phyloP scores from a whole-genome alignment of 2,797 vertebrate species.

The Rhyacichthys aspro region DNA sequence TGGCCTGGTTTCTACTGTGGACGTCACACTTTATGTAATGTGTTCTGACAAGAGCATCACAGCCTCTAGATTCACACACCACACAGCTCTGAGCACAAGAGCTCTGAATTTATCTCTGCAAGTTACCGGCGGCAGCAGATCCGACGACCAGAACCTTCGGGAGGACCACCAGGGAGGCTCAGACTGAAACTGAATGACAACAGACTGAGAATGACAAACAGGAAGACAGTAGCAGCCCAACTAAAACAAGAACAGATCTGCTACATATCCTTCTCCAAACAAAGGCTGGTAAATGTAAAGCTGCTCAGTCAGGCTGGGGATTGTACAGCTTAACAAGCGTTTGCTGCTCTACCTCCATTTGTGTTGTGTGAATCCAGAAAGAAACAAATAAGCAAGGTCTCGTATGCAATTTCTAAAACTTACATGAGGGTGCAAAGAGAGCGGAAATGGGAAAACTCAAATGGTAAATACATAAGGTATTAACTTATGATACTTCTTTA shows the following conservation, averaged over 20 bases:
- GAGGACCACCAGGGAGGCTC: conserved; percentile 12
- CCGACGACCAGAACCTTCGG: conserved; percentile 5
- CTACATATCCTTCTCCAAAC: conserved; percentile 10
- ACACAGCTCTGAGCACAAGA: conserved; percentile 30
- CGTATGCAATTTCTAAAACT: conserved; percentile 5
- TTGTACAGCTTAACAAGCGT: conserved; percentile 12
- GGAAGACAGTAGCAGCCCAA: conserved; percentile 19
- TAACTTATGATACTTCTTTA: too few species aligned
- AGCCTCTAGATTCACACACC: conserved; percentile 42
- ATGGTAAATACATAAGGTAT: too few species aligned
- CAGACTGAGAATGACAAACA: conserved; percentile 35
- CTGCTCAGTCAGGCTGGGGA: neutral
- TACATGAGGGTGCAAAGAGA: neutral
- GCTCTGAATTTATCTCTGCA: conserved; percentile 10
- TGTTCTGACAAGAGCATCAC: conserved; percentile 57
- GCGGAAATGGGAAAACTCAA: neutral
- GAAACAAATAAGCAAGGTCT: conserved; percentile 13
- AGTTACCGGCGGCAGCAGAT: conserved; percentile 16
- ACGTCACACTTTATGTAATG: conserved; percentile 63
- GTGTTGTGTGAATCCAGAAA: conserved; percentile 26
- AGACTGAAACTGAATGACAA: conserved; percentile 22
- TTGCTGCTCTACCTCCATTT: conserved; percentile 1
- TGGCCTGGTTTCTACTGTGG: conserved; percentile 59
- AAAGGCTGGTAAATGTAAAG: conserved; percentile 8
- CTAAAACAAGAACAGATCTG: neutral